Evolutionary conservation across 35 echinoderm and acorn worm genomes (phyloP).

Genomic region (Holothuria glaberrima): DNA sequence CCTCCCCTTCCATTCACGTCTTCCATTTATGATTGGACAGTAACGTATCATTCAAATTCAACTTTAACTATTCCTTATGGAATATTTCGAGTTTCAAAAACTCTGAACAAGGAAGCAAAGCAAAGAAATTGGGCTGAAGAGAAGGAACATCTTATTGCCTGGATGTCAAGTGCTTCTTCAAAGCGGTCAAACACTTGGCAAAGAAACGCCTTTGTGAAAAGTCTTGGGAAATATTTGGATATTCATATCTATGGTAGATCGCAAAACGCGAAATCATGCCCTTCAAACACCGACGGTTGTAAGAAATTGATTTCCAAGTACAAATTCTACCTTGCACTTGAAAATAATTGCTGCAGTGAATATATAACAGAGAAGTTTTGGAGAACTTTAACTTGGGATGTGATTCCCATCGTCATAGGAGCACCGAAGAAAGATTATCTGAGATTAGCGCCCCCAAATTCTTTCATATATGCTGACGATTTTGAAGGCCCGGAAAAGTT

Average conservation of each 20-base stretch:
- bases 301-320: neutral
- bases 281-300: neutral
- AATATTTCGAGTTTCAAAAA: neutral
- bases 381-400: constrained; percentile 10
- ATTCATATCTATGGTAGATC: constrained; percentile 10
- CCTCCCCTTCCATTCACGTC: neutral
- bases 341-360: constrained; percentile 36
- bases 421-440: constrained; percentile 24
- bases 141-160: constrained; percentile 12
- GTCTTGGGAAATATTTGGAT: neutral
- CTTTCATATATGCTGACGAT: constrained; percentile 28
- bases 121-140: neutral
- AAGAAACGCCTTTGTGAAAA: neutral
- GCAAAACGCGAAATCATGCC: neutral
- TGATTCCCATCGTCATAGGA: constrained; percentile 36
- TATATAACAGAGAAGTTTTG: constrained; percentile 48
- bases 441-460: constrained; percentile 28
- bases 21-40: neutral
- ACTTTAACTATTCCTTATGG: constrained; percentile 25
- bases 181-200: neutral
- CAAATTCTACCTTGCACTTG: constrained; percentile 25
- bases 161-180: constrained; percentile 8
- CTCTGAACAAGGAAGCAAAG: neutral
- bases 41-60: constrained; percentile 35
- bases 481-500: constrained; percentile 13